Percentiles rank a stretch among this genome's conserved stretches.
phyloP scores from a whole-genome alignment of 2,797 vertebrate species.

The Perodicticus potto region DNA sequence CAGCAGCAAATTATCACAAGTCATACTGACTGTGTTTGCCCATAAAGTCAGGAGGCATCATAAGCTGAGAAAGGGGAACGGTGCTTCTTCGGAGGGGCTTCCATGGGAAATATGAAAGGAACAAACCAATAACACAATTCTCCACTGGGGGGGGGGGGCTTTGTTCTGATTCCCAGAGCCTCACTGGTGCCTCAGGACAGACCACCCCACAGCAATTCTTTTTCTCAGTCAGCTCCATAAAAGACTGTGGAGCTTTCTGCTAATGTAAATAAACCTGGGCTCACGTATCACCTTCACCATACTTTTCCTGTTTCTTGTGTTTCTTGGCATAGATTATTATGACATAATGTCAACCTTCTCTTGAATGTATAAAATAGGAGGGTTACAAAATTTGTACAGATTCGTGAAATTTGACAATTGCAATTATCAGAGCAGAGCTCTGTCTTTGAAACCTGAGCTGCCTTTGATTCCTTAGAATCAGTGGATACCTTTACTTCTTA shows the following conservation, averaged over 20 bases:
- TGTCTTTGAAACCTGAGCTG: background rate
- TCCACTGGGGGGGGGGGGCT: background rate
- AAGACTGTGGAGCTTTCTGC: background rate
- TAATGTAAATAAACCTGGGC: background rate
- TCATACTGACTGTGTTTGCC: background rate
- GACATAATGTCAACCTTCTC: background rate
- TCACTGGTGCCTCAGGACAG: rapidly evolving
- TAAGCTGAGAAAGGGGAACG: background rate
- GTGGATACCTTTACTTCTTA: background rate
- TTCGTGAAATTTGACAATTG: background rate
- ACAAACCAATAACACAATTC: background rate
- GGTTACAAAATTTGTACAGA: background rate
- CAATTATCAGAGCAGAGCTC: background rate
- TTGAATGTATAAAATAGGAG: background rate
- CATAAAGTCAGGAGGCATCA: background rate
- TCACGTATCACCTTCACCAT: background rate
- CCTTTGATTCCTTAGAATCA: background rate
- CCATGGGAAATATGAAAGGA: background rate
- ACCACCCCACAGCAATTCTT: background rate
- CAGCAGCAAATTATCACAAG: background rate
- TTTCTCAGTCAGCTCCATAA: background rate
- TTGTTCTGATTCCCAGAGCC: background rate
- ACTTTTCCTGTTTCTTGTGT: background rate
- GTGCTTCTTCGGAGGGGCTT: background rate
- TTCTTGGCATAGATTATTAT: background rate